Percentiles rank a stretch among this genome's conserved stretches.
Conservation (phyloP, 2,113 vertebrate genomes). For the Rhinolophus ferrumequinum region DNA sequence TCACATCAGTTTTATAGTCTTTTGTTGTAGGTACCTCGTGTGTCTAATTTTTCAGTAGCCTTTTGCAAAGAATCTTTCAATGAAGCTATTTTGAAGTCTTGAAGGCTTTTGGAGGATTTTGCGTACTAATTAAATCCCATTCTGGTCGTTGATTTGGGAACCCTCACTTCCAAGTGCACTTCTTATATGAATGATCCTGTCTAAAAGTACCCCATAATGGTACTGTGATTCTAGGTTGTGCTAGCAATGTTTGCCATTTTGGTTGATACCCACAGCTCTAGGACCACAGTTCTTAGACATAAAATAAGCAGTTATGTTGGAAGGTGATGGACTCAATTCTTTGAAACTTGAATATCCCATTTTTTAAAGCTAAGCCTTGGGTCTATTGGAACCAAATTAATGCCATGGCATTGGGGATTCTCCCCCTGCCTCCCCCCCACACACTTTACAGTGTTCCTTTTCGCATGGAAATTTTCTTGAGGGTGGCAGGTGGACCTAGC, state of each 20-base stretch:
- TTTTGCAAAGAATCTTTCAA: background rate
- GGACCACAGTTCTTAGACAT: background rate
- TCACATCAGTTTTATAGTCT: background rate
- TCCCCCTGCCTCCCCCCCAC: no score
- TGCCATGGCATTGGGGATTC: background rate
- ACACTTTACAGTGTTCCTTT: background rate
- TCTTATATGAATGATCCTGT: background rate
- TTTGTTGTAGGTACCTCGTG: background rate
- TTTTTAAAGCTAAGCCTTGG: background rate
- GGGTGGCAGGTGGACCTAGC: background rate
- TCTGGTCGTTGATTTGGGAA: background rate
- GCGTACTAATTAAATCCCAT: background rate
- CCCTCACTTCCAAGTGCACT: background rate
- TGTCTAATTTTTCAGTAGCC: background rate
- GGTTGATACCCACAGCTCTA: background rate
- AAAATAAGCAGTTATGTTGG: background rate
- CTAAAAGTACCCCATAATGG: background rate
- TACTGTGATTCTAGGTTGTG: background rate
- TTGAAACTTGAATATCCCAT: background rate
- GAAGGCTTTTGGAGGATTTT: background rate
- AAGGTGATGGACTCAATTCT: background rate
- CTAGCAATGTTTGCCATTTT: background rate
- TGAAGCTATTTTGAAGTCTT: background rate
- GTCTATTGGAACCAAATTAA: background rate
- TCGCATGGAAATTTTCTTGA: background rate